Evolutionary conservation across 2,888 invertebrate species (phyloP), one percentile per base, ranked within the genome.

Genomic region (Alitta virens): DNA sequence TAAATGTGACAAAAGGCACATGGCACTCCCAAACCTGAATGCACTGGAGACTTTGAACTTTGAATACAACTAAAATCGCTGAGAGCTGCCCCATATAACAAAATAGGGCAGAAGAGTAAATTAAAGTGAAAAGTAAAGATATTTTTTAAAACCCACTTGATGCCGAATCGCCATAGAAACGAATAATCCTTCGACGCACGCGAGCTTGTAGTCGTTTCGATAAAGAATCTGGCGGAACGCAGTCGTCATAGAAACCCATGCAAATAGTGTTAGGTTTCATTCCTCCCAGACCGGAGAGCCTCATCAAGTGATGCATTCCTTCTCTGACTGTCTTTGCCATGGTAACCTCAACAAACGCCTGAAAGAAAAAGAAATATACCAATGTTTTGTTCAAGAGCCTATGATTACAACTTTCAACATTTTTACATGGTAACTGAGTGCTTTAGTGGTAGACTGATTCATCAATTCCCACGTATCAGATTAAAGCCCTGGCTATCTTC

Each of bases 181-280:
- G 46, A 1, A 60, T 24, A 18, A 24, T 1, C 2, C 33, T 12
- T 24, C 42, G n/a, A 12, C 2, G 26, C 16, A 46, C 23, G 23
- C 33, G 18, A 26, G 27, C 24, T 16, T 14, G 18, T 33, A 26
- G 23, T 42, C 51, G 40, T 56, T 59, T 53, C 14, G 54, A 40
- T 21, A 62, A 52, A 7, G 52, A 14, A 38, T 96, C 93, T 43
- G 84, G 84, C 0, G 91, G 90, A 0, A 84, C 75, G 27, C 72
- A 86, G 25, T 87, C 86, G 78, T 98, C 97, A 69, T 93, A 88
- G 84, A 96, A 99, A 21, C 98, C 98, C 40, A 98, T 87, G 63
- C 98, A 92, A 26, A 83, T 76, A 0, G 98, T 98, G 79, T 99
- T 99, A 0, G 98, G 97, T 81, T 98, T 98, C 98, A 99, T 98